Conservation (phyloP, 2,888 invertebrate genomes). For the Autographa pulchrina region DNA sequence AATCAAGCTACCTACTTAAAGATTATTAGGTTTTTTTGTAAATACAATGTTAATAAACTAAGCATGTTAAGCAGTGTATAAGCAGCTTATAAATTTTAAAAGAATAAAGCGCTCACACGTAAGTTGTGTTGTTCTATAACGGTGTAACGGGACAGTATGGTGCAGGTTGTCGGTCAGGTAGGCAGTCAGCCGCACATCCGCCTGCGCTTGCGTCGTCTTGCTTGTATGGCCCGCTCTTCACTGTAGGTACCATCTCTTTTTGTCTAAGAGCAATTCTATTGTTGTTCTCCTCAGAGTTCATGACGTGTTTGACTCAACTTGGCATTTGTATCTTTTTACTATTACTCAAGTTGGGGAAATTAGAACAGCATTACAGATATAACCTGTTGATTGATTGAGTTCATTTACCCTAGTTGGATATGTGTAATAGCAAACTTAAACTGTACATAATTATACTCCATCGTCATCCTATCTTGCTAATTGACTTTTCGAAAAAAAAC, state of each 20-base stretch:
- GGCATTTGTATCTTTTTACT: constrained; percentile 13
- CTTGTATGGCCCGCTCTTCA: constrained; percentile 49
- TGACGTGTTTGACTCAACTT: constrained; percentile 34
- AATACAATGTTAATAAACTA: not conserved
- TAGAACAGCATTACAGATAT: not conserved
- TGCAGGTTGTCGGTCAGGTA: constrained; percentile 62
- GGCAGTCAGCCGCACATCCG: constrained; percentile 73
- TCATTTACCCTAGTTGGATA: not conserved
- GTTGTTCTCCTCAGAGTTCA: constrained; percentile 23
- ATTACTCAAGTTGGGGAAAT: not conserved
- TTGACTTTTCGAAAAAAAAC: not conserved
- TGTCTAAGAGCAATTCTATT: constrained; percentile 51
- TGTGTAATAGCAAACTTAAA: not conserved
- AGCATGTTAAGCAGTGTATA: not conserved
- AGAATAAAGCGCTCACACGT: constrained; percentile 33
- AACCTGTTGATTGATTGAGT: not conserved
- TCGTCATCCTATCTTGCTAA: not conserved
- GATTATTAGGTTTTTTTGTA: not conserved
- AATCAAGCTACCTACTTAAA: not conserved
- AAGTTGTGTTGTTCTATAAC: constrained; percentile 48
- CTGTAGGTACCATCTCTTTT: constrained; percentile 52
- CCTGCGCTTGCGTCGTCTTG: constrained; percentile 54
- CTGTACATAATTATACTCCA: not conserved
- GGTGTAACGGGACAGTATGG: constrained; percentile 65
- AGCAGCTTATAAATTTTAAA: constrained; percentile 10